Base-by-base conservation (phyloP, 2,888 invertebrate species). In the Malthinus seriepunctatus region DNA sequence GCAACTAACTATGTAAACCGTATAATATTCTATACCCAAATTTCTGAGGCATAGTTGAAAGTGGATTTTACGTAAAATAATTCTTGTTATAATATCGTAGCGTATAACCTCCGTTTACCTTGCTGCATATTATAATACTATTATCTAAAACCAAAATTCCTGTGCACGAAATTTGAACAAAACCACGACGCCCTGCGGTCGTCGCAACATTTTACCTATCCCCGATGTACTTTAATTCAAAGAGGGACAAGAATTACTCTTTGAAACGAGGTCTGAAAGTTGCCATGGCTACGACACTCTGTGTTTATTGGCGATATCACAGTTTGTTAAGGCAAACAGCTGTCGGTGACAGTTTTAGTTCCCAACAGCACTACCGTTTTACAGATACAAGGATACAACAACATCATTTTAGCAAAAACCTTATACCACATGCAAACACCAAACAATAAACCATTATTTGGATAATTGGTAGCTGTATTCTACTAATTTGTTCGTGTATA, bases 271-370 rank as follows among this genome's bases (percentile, higher is more conserved):
- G 63, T 58, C 62, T 64, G 56, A 55, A 56, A 44, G 71, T 72
- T 60, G 60, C 70, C 67, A 70, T 70, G 67, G 63, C 66, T 51
- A 71, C 69, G 67, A 60, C 65, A 69, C 66, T 45, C 70, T 67
- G 70, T 72, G 72, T 73, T 72, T 73, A 72, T 73, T 72, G 72
- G 71, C 70, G 72, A 73, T 73, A 73, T 73, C 70, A 71, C 71
- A 73, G 71, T 71, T 71, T 72, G 72, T 72, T 70, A 68, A 67
- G 69, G 69, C 65, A 63, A 70, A 66, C 73, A 72, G 71, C 71
- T 73, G 73, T 60, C 64, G 59, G 63, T 71, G 73, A 73, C 72
- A 71, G 69, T 66, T 69, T 66, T 64, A 68, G 70, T 72, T 72
- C 73, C 70, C 73, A 69, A 64, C 69, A 63, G 69, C 63, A 67